Evolutionary conservation across 2,888 invertebrate genomes (phyloP).

Genomic region (Parthenolecanium corni): DNA sequence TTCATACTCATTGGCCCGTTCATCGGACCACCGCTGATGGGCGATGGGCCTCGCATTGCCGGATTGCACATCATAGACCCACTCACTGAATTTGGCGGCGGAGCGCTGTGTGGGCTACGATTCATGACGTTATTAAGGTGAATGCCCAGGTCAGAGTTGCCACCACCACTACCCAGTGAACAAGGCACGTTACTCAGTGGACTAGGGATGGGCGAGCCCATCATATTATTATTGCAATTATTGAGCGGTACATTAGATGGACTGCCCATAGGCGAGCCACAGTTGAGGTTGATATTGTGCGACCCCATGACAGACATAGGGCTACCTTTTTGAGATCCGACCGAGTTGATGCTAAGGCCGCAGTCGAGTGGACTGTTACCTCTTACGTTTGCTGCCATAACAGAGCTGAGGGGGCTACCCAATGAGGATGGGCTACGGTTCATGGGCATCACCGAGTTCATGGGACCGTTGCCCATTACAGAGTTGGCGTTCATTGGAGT

Average conservation of each 20-base stretch:
- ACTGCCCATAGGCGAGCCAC: slow-evolving; percentile 59
- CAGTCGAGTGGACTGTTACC: slow-evolving; percentile 42
- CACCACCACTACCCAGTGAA: slow-evolving; percentile 37
- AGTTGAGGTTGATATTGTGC: slow-evolving; percentile 31
- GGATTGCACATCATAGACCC: slow-evolving; percentile 25
- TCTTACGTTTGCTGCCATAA: slow-evolving; percentile 35
- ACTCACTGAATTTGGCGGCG: slow-evolving; percentile 30
- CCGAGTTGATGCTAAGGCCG: slow-evolving; percentile 36
- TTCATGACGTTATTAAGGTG: slow-evolving; percentile 12
- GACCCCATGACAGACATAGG: slow-evolving; percentile 33
- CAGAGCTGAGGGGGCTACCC: slow-evolving; percentile 34
- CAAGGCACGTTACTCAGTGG: slow-evolving; percentile 41
- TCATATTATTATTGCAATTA: slow-evolving; percentile 34
- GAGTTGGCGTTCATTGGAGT: slow-evolving; percentile 31
- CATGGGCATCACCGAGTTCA: slow-evolving; percentile 46
- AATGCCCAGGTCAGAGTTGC: slow-evolving; percentile 30
- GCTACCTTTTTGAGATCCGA: slow-evolving; percentile 38
- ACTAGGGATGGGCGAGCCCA: slow-evolving; percentile 50
- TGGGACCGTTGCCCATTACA: slow-evolving; percentile 47
- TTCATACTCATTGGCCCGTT: slow-evolving; percentile 21
- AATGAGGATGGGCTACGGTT: slow-evolving; percentile 35
- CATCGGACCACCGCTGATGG: slow-evolving; percentile 25
- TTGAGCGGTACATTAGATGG: slow-evolving; percentile 47
- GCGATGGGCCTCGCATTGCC: slow-evolving; percentile 30
- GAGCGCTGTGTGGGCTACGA: slow-evolving; percentile 13